Evolutionary conservation across 2,113 vertebrate genomes (phyloP).

Genomic region (Ceuthmochares aereus): DNA sequence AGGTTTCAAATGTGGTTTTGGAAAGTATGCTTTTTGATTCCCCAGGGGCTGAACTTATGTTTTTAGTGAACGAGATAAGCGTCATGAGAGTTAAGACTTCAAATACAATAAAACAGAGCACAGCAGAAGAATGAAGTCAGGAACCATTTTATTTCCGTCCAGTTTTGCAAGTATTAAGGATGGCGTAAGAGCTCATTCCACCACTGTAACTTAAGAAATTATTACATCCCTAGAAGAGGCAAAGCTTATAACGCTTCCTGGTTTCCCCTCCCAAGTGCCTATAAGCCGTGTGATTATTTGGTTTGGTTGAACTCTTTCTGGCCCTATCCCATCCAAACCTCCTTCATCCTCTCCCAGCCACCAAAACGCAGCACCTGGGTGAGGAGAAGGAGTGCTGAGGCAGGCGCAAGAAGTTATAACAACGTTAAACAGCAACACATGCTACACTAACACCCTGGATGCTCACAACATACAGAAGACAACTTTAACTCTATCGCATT

Average conservation of each 20-base stretch:
- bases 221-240: not conserved
- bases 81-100: not conserved
- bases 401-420: not conserved
- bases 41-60: not conserved
- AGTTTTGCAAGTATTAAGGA: slow-evolving; percentile 43
- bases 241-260: slow-evolving; percentile 5
- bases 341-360: not conserved
- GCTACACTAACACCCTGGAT: slow-evolving; percentile 22
- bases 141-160: slow-evolving; percentile 60
- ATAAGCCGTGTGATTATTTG: not conserved
- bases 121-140: slow-evolving; percentile 52
- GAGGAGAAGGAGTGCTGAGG: not conserved
- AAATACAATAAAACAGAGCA: slow-evolving; percentile 45
- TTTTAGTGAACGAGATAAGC: slow-evolving; percentile 22
- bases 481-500: not conserved
- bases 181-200: slow-evolving; percentile 10
- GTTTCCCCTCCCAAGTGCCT: not conserved
- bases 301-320: not conserved
- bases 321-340: not conserved
- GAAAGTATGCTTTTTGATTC: not conserved
- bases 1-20: slow-evolving; percentile 14
- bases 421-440: not conserved
- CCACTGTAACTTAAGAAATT: not conserved
- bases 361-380: not conserved
- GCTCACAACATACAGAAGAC: slow-evolving; percentile 25